Evolutionary conservation across 2,113 vertebrate species (phyloP).

Genomic region (Erpornis zantholeuca): DNA sequence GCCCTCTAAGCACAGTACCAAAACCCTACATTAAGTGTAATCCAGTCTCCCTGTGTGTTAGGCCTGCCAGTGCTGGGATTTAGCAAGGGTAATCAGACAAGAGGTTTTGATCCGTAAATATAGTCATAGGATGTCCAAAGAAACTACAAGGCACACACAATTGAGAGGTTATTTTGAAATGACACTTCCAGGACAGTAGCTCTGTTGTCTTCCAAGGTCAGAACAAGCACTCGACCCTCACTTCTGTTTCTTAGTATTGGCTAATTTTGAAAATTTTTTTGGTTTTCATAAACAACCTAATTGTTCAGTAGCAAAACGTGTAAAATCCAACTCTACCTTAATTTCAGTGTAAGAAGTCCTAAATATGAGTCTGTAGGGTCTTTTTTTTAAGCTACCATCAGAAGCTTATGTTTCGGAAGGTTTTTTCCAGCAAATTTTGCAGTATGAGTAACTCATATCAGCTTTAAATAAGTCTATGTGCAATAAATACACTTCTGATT

Average conservation of each 20-base stretch:
- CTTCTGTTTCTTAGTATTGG: not conserved
- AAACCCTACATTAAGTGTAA: not conserved
- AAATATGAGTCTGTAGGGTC: not conserved
- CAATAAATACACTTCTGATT: not conserved
- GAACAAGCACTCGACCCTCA: not conserved
- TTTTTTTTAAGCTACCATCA: not conserved
- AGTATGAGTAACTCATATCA: not conserved
- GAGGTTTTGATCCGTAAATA: not conserved
- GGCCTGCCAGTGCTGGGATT: not conserved
- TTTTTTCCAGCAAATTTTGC: not conserved
- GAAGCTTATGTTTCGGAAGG: not conserved
- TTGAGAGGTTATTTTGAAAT: not conserved
- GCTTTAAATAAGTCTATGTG: not conserved
- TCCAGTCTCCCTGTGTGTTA: not conserved
- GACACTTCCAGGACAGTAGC: not conserved
- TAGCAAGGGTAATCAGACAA: not conserved
- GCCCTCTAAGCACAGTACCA: not conserved
- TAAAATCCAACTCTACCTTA: not conserved
- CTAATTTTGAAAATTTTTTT: not conserved
- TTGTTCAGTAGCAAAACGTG: not conserved
- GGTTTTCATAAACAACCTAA: not conserved
- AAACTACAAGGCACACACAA: fast-evolving
- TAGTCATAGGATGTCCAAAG: not conserved
- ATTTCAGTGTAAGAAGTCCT: not conserved
- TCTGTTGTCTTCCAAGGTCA: not conserved